Base-by-base conservation (phyloP, 1,140 invertebrate genomes). In the Aleiodes sp. region DNA sequence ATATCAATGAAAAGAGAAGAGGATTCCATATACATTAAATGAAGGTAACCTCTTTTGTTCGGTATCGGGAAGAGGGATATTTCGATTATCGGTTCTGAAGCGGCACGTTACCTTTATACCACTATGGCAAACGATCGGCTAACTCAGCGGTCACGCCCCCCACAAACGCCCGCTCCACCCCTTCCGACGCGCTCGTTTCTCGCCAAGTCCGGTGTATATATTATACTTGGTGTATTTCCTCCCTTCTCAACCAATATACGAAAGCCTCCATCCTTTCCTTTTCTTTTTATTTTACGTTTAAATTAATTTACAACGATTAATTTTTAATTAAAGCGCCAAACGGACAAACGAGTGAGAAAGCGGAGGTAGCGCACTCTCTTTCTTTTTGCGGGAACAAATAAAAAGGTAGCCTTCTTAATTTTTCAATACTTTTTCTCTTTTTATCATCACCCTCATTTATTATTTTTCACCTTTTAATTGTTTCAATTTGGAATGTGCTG, bases 241-340 rank as follows among this genome's bases (percentile, higher is more conserved):
- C 39, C 12, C 29, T 24, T 57, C 14, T 26, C 46, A 29, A 43
- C 29, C 46, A 39, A 59, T 56, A 56, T 24, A 56, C 46, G 16
- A 12, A 2, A 14, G 4, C 6, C 21, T 1, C 6, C 21, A 1
- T 19, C 21, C 7, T 19, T 24, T 19, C 21, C 12, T 19, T 24
- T 9, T 59, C 28, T 59, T 14, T 43, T 78, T 78, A 80, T 82
- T 82, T 82, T 82, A 74, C 79, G 75, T 84, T 80, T 78, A 82
- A 85, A 84, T 84, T 85, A 84, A 85, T 84, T 85, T 85, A 73
- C 78, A 68, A 74, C 80, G 79, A 84, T 84, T 82, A 80, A 83
- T 82, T 83, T 84, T 84, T 85, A 84, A 85, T 85, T 84, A 83
- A 84, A 81, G 24, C n/a, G 12, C 37, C 39, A 64, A n/a, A n/a